Evolutionary conservation across 1,140 invertebrate species (phyloP).

Genomic region (Trachymyrmex cornetzi): DNA sequence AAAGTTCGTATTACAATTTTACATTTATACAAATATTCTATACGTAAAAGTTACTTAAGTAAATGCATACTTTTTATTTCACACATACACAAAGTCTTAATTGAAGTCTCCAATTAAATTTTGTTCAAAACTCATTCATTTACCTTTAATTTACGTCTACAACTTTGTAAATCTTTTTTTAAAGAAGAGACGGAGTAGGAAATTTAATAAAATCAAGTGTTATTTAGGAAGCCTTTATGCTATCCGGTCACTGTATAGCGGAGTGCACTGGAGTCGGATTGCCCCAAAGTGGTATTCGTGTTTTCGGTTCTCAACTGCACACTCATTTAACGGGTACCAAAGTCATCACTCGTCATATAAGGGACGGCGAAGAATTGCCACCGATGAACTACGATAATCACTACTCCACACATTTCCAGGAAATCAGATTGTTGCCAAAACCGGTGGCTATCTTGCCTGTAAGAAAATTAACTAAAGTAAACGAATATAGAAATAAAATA

Average conservation of each 20-base stretch:
- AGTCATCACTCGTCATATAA: conserved; percentile 95
- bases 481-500: conserved; percentile 12
- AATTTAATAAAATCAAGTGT: conserved; percentile 1
- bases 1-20: not conserved
- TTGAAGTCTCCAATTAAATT: not conserved
- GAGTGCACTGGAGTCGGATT: conserved; percentile 97
- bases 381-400: conserved; percentile 97
- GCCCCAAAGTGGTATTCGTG: conserved; percentile 93
- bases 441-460: conserved; percentile 95
- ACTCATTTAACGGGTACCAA: conserved; percentile 97
- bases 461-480: conserved; percentile 78
- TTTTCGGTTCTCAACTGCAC: conserved; percentile 99
- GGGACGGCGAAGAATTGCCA: conserved; percentile 92
- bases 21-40: not conserved
- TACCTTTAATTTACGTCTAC: not conserved
- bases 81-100: not conserved
- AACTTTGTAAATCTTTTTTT: not conserved
- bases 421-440: conserved; percentile 95
- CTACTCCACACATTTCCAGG: conserved; percentile 99
- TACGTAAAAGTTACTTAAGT: not conserved
- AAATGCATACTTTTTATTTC: not conserved
- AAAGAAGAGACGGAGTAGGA: not conserved
- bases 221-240: conserved; percentile 89
- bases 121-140: not conserved
- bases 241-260: conserved; percentile 96